Conservation (phyloP, 2,888 invertebrate genomes). For the Zele albiditarsus region DNA sequence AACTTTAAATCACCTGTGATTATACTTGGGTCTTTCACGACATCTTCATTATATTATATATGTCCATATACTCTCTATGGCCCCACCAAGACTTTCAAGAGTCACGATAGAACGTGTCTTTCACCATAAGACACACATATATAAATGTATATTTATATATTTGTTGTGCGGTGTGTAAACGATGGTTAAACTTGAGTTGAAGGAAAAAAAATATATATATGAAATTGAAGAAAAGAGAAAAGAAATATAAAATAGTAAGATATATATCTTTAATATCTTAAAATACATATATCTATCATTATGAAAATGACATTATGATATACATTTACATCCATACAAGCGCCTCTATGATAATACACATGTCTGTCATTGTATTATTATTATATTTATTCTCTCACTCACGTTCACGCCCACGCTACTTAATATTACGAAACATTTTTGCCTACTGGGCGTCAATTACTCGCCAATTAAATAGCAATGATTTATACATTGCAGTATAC, state of each 20-base stretch:
- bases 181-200: conserved; percentile 15
- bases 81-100: conserved; percentile 17
- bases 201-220: conserved; percentile 6
- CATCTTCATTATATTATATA: conserved; percentile 50
- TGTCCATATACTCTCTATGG: conserved; percentile 1
- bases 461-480: conserved; percentile 37
- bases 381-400: conserved; percentile 14
- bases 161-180: not conserved
- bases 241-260: not conserved
- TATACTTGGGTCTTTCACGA: conserved; percentile 46
- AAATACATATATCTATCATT: not conserved
- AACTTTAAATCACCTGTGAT: conserved; percentile 50
- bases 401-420: conserved; percentile 22
- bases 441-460: conserved; percentile 44
- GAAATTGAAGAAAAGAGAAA: not conserved
- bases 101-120: conserved; percentile 22
- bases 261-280: not conserved
- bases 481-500: conserved; percentile 23
- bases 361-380: conserved; percentile 33
- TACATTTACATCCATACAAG: conserved; percentile 1
- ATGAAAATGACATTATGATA: conserved; percentile 10
- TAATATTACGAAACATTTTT: conserved; percentile 36
- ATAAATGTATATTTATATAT: not conserved
- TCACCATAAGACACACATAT: conserved; percentile 9
- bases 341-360: conserved; percentile 14